Percentiles rank a stretch among this genome's conserved stretches.
Evolutionary conservation across 2,888 invertebrate species (phyloP).

Genomic region (Scelioninae gen. 1): DNA sequence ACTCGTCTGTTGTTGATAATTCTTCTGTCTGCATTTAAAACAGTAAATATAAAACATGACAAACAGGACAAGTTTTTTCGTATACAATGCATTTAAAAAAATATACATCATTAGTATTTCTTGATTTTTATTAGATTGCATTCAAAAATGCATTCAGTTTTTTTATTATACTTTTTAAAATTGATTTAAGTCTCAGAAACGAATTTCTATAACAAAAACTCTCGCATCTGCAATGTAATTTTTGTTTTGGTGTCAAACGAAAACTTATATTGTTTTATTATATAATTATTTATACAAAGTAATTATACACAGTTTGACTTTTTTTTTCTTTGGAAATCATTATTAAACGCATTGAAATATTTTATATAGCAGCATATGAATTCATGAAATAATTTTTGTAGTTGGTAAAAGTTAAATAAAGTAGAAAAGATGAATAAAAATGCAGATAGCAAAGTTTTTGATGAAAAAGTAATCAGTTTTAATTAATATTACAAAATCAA

Average conservation of each 20-base stretch:
- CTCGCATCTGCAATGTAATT: neutral
- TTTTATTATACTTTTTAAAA: neutral
- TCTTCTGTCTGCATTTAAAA: conserved; percentile 52
- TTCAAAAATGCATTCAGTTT: neutral
- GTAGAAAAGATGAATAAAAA: too few relatives aligned
- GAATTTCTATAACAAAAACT: neutral
- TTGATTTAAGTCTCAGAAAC: neutral
- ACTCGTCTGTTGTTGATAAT: conserved; percentile 57
- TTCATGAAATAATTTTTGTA: too few relatives aligned
- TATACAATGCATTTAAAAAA: neutral
- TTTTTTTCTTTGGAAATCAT: neutral
- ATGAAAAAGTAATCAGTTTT: too few relatives aligned
- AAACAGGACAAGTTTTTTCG: conserved; percentile 44
- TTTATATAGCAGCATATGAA: too few relatives aligned
- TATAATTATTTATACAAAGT: neutral
- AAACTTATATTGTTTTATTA: neutral
- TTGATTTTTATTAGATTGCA: neutral
- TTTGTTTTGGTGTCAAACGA: neutral
- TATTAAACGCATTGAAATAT: too few relatives aligned
- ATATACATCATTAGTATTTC: conserved; percentile 22
- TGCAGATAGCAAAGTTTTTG: too few relatives aligned
- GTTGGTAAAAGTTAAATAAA: too few relatives aligned
- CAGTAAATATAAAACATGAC: conserved; percentile 48
- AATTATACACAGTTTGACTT: neutral
- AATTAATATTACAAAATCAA: too few relatives aligned